Evolutionary conservation across 2,113 vertebrate species (phyloP).

Genomic region (Danionella cerebrum): DNA sequence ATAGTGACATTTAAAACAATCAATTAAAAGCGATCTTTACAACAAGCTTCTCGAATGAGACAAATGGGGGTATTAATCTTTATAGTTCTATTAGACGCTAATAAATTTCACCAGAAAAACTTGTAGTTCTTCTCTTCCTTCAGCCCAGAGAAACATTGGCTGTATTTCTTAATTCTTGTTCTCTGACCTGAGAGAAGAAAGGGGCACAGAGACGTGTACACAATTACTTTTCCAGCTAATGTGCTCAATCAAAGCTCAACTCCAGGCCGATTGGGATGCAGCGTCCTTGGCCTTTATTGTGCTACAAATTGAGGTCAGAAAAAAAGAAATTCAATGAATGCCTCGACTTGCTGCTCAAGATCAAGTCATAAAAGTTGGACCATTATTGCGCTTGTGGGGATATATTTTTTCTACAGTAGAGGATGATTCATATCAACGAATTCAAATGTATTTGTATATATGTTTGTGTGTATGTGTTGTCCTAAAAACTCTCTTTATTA

Average conservation of each 20-base stretch:
- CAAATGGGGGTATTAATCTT: neutral
- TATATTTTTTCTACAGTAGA: neutral
- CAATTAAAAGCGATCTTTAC: conserved; percentile 9
- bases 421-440: neutral
- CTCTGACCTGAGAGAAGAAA: conserved; percentile 17
- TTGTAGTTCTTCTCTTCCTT: neutral
- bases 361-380: neutral
- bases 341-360: neutral
- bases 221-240: conserved; percentile 29
- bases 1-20: neutral
- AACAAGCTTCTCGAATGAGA: neutral
- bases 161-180: conserved; percentile 19
- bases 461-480: too few relatives aligned
- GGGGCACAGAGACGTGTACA: conserved; percentile 2
- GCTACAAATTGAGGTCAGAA: conserved; percentile 19
- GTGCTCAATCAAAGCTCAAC: conserved; percentile 22
- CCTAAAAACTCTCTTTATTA: neutral
- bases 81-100: neutral
- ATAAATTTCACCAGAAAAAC: neutral
- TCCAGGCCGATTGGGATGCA: conserved; percentile 20
- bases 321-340: neutral
- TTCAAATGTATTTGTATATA: too few relatives aligned
- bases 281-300: neutral
- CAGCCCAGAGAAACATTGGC: neutral
- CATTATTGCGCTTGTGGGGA: neutral